Base-by-base conservation (phyloP, 2,113 vertebrate genomes). In the Charadrius vociferus region DNA sequence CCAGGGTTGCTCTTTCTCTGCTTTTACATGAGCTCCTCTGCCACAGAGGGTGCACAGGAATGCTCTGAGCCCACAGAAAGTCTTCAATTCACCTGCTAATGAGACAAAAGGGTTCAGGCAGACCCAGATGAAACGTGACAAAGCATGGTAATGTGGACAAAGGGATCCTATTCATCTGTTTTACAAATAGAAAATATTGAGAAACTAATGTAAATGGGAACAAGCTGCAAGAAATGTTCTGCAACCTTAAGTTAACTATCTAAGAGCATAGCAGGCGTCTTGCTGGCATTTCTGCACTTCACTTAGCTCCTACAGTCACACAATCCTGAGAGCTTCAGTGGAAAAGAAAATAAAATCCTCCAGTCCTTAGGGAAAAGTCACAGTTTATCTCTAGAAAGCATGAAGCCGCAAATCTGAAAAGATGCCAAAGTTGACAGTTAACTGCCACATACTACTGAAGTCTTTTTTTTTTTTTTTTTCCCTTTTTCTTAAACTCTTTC, bases 331-430 rank as follows among this genome's bases (percentile, higher is more conserved):
- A 80, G 71, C 77, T 95, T 91, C 90, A 88, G 43, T 39, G 41
- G 73, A 83, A 96, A 96, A 88, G 83, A 82, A 97, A 93, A 95
- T 65, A 53, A 96, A 97, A 97, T 96, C 95, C 89, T 95, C 86
- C 94, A 71, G 24, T 96, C 97, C 92, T 91, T 75, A 81, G 88
- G 95, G 96, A 95, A 97, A 98, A 98, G 75, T 94, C 96, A 94
- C 77, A 97, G 89, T 97, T 98, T 98, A 97, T 97, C 96, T 97
- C 95, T 96, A 95, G 90, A 96, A 98, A 96, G 96, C 95, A 97
- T 70, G 97, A 97, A 96, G 88, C 95, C 68, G 29, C 95, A 81
- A 96, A 95, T 91, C 93, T 97, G 97, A 97, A 95, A 97, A 88
- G 88, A 94, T 91, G 97, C 96, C 96, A 96, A 83, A 97, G 73